Conservation (phyloP, 2,797 vertebrate genomes). For the Rhadinocentrus ornatus region DNA sequence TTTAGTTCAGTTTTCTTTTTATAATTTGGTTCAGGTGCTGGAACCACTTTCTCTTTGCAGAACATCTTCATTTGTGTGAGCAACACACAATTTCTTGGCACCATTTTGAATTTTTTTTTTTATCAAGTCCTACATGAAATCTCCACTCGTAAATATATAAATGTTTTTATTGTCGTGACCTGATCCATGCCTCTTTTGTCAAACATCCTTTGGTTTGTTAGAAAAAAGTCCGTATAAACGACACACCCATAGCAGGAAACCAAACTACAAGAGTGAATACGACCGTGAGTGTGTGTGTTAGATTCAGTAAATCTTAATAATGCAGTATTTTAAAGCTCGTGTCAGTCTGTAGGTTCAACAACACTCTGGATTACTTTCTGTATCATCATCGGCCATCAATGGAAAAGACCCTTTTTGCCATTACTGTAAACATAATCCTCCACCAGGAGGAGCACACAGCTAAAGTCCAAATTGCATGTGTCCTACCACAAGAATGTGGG, state of each 20-base stretch:
- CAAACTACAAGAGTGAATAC: not conserved
- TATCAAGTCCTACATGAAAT: not conserved
- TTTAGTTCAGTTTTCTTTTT: not conserved
- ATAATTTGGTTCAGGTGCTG: not conserved
- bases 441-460: slow-evolving; percentile 72
- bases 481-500: slow-evolving; percentile 83
- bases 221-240: not conserved
- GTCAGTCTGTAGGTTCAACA: slow-evolving; percentile 6
- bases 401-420: slow-evolving; percentile 43
- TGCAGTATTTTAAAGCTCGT: slow-evolving; percentile 1
- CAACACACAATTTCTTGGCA: not conserved
- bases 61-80: not conserved
- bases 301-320: not conserved
- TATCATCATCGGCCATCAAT: slow-evolving; percentile 3
- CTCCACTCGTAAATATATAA: not conserved
- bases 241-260: not conserved
- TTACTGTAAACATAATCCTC: slow-evolving; percentile 60
- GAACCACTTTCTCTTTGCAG: not conserved
- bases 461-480: slow-evolving; percentile 80
- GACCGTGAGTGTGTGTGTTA: not conserved
- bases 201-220: not conserved
- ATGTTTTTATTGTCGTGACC: not conserved
- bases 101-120: not conserved
- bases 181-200: not conserved
- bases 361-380: slow-evolving; percentile 10